These are phyloP conservation scores for Brassicogethes aeneus DNA, from an alignment of 2,888 invertebrate species.

Conservation along the genomic window DNA sequence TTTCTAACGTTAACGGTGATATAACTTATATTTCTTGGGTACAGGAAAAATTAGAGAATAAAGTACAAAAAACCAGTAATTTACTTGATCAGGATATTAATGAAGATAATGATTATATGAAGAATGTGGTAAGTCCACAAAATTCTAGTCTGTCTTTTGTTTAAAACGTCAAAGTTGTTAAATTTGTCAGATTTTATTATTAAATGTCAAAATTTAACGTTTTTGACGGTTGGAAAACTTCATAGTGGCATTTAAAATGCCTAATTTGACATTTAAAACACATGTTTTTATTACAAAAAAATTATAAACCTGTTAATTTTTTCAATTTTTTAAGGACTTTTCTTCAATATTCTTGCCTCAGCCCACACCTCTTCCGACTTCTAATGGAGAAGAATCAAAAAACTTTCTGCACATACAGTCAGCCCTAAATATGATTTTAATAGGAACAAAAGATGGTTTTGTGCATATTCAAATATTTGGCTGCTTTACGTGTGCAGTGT, in stretches of 20 bases:
- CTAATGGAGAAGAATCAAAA: slow-evolving; percentile 48
- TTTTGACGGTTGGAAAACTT: no score
- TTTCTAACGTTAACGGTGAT: slow-evolving; percentile 49
- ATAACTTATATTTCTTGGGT: slow-evolving; percentile 69
- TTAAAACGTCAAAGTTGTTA: background rate
- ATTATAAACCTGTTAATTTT: no score
- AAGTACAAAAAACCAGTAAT: no score
- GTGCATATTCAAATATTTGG: slow-evolving; percentile 75
- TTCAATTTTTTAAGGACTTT: slow-evolving; percentile 29
- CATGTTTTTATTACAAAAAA: no score
- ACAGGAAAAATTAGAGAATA: slow-evolving; percentile 29
- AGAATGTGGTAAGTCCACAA: slow-evolving; percentile 27
- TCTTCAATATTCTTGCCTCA: slow-evolving; percentile 38
- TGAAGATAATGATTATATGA: slow-evolving; percentile 29
- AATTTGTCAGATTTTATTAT: background rate
- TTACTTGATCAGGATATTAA: slow-evolving; percentile 14
- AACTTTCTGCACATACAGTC: slow-evolving; percentile 53
- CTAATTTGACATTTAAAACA: no score
- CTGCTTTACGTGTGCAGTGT: slow-evolving; percentile 67
- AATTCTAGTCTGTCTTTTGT: background rate
- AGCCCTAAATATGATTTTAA: slow-evolving; percentile 65
- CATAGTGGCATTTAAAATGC: no score
- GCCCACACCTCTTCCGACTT: slow-evolving; percentile 42
- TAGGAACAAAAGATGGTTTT: slow-evolving; percentile 67
- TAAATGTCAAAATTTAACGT: background rate